Base-by-base conservation (phyloP, 2,797 vertebrate genomes). In the Trematomus bernacchii region DNA sequence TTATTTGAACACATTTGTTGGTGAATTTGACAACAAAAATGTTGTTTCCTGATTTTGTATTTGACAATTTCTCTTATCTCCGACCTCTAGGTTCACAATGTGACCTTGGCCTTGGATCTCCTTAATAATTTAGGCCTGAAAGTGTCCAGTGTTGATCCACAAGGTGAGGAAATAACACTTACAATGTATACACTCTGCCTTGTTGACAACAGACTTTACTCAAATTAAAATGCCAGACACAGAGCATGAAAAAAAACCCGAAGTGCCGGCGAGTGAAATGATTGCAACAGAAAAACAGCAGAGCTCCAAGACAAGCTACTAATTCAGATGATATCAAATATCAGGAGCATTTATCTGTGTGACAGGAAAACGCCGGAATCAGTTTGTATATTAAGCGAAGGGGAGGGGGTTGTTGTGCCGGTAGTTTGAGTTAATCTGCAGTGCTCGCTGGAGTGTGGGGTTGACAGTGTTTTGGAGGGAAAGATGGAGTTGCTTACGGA, bases 21-120 rank as follows among this genome's bases (percentile, higher is more conserved):
- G 33, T 37, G 33, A 6, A 37, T 9, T 37, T 37, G 37, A 37
- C 6, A 7, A 37, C 33, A 37, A 9, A 37, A 37, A 27, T 1
- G 27, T 27, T 27, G 27, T 27, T 27, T 27, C 27, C 4, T 27
- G 27, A 27, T 27, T 27, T 27, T 27, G 27, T 5, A 27, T 37
- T 37, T 37, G 33, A 37, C 33, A 37, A 7, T 27, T 4, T 73
- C 1, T 83, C 33, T 37, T 37, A 37, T 37, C n/a, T 85, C 58
- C 70, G 33, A 42, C 54, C n/a, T 81, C 19, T 40, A 99, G 98
- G 83, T 98, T 23, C 96, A 97, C 82, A 99, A 99, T 0, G 96
- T 98, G 55, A 95, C 94, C 3, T 87, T 99, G 85, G 98, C 96
- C 0, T 73, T 99, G 91, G 96, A 97, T 40, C 84, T 98, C 52